A percentile compares a stretch with the other conserved stretches of the same genome.
phyloP scores from a whole-genome alignment of 2,888 invertebrate genomes.

The Charanyca ferruginea region DNA sequence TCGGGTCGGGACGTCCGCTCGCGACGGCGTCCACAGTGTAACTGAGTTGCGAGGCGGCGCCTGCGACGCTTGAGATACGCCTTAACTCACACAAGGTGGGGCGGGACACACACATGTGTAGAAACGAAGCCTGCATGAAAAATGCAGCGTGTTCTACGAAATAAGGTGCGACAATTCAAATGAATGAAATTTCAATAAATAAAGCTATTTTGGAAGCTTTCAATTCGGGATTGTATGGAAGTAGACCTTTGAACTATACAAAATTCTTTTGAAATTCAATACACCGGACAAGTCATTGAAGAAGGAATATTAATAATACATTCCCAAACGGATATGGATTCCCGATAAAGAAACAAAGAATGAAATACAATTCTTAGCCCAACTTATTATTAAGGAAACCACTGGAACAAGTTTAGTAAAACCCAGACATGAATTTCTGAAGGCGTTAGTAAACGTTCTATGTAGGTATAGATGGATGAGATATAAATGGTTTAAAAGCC shows the following conservation, averaged over 20 bases:
- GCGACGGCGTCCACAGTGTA: constrained; percentile 73
- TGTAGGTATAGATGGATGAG: neutral
- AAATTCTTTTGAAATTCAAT: constrained; percentile 36
- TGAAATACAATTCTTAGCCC: neutral
- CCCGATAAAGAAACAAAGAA: constrained; percentile 37
- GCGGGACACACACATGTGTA: constrained; percentile 62
- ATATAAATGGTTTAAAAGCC: neutral
- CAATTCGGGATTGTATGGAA: constrained; percentile 35
- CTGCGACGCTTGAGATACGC: constrained; percentile 79
- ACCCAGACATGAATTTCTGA: neutral
- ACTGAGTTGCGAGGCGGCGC: constrained; percentile 86
- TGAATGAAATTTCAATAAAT: constrained; percentile 49
- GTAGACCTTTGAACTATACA: constrained; percentile 56
- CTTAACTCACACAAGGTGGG: constrained; percentile 77
- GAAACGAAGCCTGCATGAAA: constrained; percentile 82
- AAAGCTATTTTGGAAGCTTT: constrained; percentile 33
- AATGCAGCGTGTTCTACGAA: constrained; percentile 79
- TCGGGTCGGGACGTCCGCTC: constrained; percentile 71
- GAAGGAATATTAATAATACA: constrained; percentile 39
- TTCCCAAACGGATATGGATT: constrained; percentile 38
- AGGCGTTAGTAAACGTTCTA: neutral
- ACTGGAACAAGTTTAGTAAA: neutral
- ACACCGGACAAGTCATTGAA: constrained; percentile 42
- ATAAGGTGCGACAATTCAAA: constrained; percentile 69
- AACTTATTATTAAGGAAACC: neutral